Conservation (phyloP, 2,888 invertebrate species). For the Mesochorus sp. region DNA sequence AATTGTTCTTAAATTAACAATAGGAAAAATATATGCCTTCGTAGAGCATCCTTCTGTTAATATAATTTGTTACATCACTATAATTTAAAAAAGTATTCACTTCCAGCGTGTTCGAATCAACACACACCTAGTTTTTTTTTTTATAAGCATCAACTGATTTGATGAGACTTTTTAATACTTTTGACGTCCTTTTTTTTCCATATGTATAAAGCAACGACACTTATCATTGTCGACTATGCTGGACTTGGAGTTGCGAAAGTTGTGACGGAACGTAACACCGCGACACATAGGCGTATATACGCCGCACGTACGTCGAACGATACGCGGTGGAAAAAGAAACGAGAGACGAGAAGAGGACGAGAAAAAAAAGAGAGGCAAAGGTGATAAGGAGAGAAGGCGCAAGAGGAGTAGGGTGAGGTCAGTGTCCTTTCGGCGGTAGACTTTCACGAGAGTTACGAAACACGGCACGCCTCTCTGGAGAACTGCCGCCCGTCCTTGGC, state of each 20-base stretch:
- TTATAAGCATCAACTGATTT: no score
- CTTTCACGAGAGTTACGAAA: slow-evolving; percentile 82
- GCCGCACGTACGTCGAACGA: neutral
- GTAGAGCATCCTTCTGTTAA: no score
- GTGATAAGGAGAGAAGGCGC: slow-evolving; percentile 40
- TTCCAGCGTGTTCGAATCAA: no score
- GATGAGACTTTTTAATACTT: no score
- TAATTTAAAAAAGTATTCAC: no score
- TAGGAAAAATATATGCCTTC: no score
- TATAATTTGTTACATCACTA: no score
- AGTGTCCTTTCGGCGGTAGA: slow-evolving; percentile 81
- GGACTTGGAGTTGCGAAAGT: slow-evolving; percentile 62
- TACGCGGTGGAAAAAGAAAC: slow-evolving; percentile 49
- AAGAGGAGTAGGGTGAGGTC: slow-evolving; percentile 78
- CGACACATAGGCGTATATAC: neutral
- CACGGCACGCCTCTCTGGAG: slow-evolving; percentile 68
- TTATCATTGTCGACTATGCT: slow-evolving; percentile 21
- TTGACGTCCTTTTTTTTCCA: neutral
- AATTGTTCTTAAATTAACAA: no score
- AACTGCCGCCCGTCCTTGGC: slow-evolving; percentile 81
- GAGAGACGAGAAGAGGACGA: slow-evolving; percentile 53
- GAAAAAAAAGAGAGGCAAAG: slow-evolving; percentile 61
- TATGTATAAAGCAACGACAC: no score
- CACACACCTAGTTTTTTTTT: no score
- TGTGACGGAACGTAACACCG: slow-evolving; percentile 51